Evolutionary conservation across 2,888 invertebrate species (phyloP).

Genomic region (Oscheius sp.): DNA sequence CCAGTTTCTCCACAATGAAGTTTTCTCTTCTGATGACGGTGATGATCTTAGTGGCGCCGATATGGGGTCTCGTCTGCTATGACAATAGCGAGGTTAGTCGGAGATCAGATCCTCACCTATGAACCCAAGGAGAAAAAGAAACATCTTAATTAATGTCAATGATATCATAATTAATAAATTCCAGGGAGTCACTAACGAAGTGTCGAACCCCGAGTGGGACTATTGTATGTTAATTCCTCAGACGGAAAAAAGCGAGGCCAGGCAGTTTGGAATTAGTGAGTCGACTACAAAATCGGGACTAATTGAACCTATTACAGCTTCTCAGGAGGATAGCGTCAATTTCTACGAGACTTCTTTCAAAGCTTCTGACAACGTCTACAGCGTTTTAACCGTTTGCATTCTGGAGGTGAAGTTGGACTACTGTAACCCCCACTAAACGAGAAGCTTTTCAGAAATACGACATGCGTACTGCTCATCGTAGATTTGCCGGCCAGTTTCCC

Average conservation of each 20-base stretch:
- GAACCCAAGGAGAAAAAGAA: too few relatives aligned
- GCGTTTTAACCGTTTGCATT: conserved; percentile 56
- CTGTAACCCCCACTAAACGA: too few relatives aligned
- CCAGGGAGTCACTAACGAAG: conserved; percentile 32
- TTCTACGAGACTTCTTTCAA: conserved; percentile 50
- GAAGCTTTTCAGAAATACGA: conserved; percentile 55
- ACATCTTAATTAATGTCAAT: not conserved
- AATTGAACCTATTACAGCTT: conserved; percentile 18
- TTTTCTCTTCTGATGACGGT: not conserved
- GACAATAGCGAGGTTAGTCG: conserved; percentile 13
- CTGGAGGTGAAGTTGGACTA: conserved; percentile 46
- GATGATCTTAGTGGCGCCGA: not conserved
- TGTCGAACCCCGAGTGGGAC: conserved; percentile 37
- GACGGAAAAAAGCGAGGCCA: conserved; percentile 18
- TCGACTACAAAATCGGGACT: not conserved
- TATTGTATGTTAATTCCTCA: conserved; percentile 49
- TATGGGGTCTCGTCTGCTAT: conserved; percentile 8
- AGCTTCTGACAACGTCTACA: conserved; percentile 38
- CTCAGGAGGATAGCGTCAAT: conserved; percentile 38
- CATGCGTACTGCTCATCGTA: conserved; percentile 35
- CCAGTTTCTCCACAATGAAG: too few relatives aligned
- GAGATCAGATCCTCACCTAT: not conserved
- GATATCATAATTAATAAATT: conserved; percentile 8
- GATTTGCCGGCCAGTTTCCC: conserved; percentile 39
- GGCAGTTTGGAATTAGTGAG: conserved; percentile 36